Evolutionary conservation across 2,797 vertebrate species (phyloP).

Genomic region (Enteromius anoplus): DNA sequence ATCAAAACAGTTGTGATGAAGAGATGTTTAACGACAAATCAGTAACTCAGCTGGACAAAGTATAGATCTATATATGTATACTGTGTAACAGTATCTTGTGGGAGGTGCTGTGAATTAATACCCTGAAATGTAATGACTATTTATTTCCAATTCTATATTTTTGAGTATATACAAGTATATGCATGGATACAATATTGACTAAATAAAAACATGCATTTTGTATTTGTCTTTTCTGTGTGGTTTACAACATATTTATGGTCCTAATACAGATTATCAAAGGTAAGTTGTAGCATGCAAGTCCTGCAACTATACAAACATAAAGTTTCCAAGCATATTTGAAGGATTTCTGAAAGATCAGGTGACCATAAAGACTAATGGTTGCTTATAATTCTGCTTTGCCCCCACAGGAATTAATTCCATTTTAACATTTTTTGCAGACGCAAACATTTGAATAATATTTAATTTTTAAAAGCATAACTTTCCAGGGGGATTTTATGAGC

Average conservation of each 20-base stretch:
- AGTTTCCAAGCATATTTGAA: too few relatives aligned
- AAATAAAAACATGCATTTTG: slow-evolving; percentile 53
- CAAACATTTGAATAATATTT: too few relatives aligned
- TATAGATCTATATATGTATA: slow-evolving; percentile 64
- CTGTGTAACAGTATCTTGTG: slow-evolving; percentile 34
- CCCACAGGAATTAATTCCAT: too few relatives aligned
- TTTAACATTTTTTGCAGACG: background rate
- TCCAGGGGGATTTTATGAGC: background rate
- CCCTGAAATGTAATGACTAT: slow-evolving; percentile 76
- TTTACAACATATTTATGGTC: slow-evolving; percentile 24
- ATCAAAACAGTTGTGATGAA: slow-evolving; percentile 13
- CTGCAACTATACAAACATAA: too few relatives aligned
- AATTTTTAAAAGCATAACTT: background rate
- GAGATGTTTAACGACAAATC: slow-evolving; percentile 43
- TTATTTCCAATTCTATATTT: slow-evolving; percentile 84
- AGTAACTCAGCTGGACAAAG: slow-evolving; percentile 31
- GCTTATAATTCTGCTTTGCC: background rate
- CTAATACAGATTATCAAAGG: background rate
- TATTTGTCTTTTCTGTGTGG: slow-evolving; percentile 50
- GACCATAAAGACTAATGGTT: background rate
- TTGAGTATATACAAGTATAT: slow-evolving; percentile 78
- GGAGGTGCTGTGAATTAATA: slow-evolving; percentile 46
- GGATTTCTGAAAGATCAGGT: too few relatives aligned
- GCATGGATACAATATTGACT: slow-evolving; percentile 72
- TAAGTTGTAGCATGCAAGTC: background rate